A percentile compares a stretch with the other conserved stretches of the same genome.
phyloP scores from a whole-genome alignment of 2,888 invertebrate genomes.

The Microdon myrmicae region DNA sequence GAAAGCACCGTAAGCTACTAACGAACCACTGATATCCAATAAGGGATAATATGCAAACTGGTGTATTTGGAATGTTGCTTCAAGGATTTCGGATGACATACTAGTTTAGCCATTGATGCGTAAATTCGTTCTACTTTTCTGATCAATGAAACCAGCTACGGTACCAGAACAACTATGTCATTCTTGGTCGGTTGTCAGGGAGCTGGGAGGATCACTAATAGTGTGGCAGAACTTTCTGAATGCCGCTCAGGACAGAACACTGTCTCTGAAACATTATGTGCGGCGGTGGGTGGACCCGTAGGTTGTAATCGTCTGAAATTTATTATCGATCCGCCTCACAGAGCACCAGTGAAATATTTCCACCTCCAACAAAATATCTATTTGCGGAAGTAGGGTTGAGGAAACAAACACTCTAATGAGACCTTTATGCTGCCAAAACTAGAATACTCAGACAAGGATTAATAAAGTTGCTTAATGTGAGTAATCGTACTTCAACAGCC shows the following conservation, averaged over 20 bases:
- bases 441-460: conserved; percentile 33
- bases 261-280: conserved; percentile 30
- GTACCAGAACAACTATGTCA: too few species aligned
- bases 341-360: conserved; percentile 34
- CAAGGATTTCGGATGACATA: conserved; percentile 3
- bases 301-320: conserved; percentile 40
- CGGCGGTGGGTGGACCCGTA: conserved; percentile 31
- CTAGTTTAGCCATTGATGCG: conserved; percentile 5
- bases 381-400: not conserved
- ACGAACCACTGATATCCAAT: too few species aligned
- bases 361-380: conserved; percentile 10
- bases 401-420: conserved; percentile 3
- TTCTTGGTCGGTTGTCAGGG: not conserved
- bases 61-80: too few species aligned
- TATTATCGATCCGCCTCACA: conserved; percentile 42
- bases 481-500: conserved; percentile 17
- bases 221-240: conserved; percentile 2
- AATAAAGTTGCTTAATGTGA: conserved; percentile 37
- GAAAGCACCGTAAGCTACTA: too few species aligned
- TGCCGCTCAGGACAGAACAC: conserved; percentile 9
- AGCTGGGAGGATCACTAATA: not conserved
- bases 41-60: conserved; percentile 42
- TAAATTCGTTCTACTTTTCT: conserved; percentile 17
- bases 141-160: conserved; percentile 25
- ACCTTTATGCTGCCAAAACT: conserved; percentile 2